These are phyloP conservation scores for Calephelis perditalis DNA, from an alignment of 2,888 invertebrate species.

Conservation along the genomic window DNA sequence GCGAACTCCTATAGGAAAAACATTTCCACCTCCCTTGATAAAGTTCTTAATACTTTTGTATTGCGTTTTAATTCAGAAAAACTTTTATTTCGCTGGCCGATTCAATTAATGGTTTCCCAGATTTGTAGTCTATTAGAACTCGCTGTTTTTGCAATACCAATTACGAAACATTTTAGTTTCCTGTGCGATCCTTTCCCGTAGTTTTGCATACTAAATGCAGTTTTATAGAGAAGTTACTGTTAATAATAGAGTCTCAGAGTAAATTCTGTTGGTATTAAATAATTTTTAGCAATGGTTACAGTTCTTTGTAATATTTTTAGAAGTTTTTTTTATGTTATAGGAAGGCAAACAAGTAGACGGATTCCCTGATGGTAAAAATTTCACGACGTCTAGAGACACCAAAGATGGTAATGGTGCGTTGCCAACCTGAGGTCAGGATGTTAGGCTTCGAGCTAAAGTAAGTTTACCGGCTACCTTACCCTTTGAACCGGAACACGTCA, in stretches of 20 bases:
- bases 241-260: too few species aligned
- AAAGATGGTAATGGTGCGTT: too few species aligned
- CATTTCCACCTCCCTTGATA: conserved; percentile 45
- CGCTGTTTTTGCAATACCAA: conserved; percentile 15
- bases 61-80: conserved; percentile 47
- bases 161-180: conserved; percentile 11
- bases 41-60: conserved; percentile 47
- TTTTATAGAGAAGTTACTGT: too few species aligned
- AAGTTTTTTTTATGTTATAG: too few species aligned
- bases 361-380: too few species aligned
- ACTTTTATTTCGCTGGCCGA: conserved; percentile 28
- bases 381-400: too few species aligned
- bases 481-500: neutral
- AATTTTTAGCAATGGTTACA: too few species aligned
- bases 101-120: conserved; percentile 25
- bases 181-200: neutral
- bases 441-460: too few species aligned
- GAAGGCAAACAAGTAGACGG: too few species aligned
- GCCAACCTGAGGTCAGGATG: too few species aligned
- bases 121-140: conserved; percentile 20
- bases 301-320: too few species aligned
- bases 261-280: too few species aligned
- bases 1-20: conserved; percentile 47
- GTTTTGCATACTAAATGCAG: neutral
- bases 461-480: neutral